A percentile compares a stretch with the other conserved stretches of the same genome.
Conservation (phyloP, 2,797 vertebrate genomes). For the Sebastiscus albofasciatus region DNA sequence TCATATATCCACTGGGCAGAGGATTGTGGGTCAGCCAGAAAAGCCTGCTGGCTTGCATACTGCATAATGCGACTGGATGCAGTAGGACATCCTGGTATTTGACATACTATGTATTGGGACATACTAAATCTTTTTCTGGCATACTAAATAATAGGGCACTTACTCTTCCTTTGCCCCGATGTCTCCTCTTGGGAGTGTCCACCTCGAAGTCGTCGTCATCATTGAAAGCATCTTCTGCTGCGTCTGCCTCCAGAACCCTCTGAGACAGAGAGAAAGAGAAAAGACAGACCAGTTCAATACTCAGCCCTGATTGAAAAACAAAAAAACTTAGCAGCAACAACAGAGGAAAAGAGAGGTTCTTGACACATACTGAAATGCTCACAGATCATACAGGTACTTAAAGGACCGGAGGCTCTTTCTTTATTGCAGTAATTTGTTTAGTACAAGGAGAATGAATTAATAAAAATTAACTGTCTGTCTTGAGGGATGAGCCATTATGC, state of each 20-base stretch:
- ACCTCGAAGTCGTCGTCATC: slow-evolving; percentile 96
- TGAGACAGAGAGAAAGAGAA: slow-evolving; percentile 60
- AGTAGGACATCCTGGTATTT: no score
- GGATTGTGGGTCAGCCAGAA: no score
- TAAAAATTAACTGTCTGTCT: neutral
- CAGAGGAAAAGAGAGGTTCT: neutral
- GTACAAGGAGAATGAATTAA: neutral
- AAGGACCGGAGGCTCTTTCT: neutral
- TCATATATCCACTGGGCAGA: no score
- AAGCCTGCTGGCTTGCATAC: no score
- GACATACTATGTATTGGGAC: no score
- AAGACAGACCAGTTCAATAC: neutral
- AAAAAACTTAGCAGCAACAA: neutral
- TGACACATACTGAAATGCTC: neutral
- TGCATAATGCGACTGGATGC: no score
- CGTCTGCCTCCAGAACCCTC: slow-evolving; percentile 97
- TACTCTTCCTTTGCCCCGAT: slow-evolving; percentile 95
- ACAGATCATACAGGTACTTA: neutral
- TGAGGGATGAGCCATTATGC: neutral
- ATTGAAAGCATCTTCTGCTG: slow-evolving; percentile 94
- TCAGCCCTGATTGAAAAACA: neutral
- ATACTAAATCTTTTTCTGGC: no score
- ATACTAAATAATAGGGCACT: slow-evolving; percentile 49
- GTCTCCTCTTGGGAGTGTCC: slow-evolving; percentile 95
- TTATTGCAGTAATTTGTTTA: neutral